Evolutionary conservation across 1,140 invertebrate genomes (phyloP), one percentile per base, ranked within the genome.

Genomic region (Sesamia nonagrioides): DNA sequence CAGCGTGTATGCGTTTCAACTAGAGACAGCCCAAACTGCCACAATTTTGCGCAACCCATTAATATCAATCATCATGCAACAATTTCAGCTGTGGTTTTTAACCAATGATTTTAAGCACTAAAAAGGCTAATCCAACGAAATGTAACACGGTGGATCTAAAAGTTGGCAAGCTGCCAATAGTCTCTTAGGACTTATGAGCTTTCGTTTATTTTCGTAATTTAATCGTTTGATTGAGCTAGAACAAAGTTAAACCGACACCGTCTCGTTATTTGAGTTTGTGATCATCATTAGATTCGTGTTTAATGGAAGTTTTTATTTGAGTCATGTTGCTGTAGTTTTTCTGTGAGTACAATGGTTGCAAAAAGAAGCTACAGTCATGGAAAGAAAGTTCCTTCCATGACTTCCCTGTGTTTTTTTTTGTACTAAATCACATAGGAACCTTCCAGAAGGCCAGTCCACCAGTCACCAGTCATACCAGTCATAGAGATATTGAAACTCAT

Each of bases 161-260:
- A 37, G 8, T 68, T 77, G 74, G 74, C 73, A 35, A 17, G 42
- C 33, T 21, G 58, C 73, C 73, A 76, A 74, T 21, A 13, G n/a
- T 7, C 9, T 8, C 17, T 58, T 73, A 58, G 56, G 42, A 48
- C 50, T 50, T 63, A 76, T 27, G 27, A 8, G 40, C 18, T 74
- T 76, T 63, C 27, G 6, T 76, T 63, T 76, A 61, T 76, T 63
- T 76, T 63, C 45, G 45, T 63, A 76, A 76, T 76, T 76, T 61
- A 63, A 63, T 37, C 73, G 60, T 50, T 58, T 61, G 42, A 27
- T 50, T 33, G 27, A 61, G 48, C 54, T 27, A 48, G 54, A n/a
- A 52, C 15, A n/a, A 63, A 63, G 54, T 61, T 61, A n/a, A 35
- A 50, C n/a, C 27, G 17, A 48, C 40, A 45, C 6, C 40, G 18